Percentiles rank a stretch among this genome's conserved stretches.
phyloP scores from a whole-genome alignment of 1,140 invertebrate species.

The Drosophila pruinosa region DNA sequence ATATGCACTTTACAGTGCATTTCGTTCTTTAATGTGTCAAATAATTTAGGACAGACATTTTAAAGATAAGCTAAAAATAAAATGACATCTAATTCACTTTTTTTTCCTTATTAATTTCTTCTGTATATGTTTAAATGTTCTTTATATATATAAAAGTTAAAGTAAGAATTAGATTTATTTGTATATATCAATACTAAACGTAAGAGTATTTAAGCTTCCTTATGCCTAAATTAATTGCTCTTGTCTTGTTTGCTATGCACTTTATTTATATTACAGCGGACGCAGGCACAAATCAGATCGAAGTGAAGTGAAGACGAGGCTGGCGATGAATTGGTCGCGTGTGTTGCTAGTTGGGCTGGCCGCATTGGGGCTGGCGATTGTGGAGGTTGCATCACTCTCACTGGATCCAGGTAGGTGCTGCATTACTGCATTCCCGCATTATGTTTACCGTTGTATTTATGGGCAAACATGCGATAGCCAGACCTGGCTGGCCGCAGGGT shows the following conservation, averaged over 20 bases:
- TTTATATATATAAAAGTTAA: too few species aligned
- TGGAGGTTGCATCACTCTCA: slow-evolving; percentile 78
- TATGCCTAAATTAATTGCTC: background rate
- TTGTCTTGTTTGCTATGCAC: slow-evolving; percentile 40
- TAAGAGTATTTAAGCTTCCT: background rate
- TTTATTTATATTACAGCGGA: slow-evolving; percentile 69
- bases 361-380: slow-evolving; percentile 66
- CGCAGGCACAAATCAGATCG: slow-evolving; percentile 45
- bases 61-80: background rate
- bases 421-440: background rate
- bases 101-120: background rate
- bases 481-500: slow-evolving; percentile 8
- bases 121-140: too few species aligned
- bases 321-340: slow-evolving; percentile 77
- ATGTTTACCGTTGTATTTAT: slow-evolving; percentile 54
- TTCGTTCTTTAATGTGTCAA: background rate
- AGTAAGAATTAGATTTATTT: too few species aligned
- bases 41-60: too few species aligned
- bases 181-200: background rate
- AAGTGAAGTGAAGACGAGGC: slow-evolving; percentile 40
- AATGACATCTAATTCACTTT: background rate
- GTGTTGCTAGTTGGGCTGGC: slow-evolving; percentile 66
- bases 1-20: background rate
- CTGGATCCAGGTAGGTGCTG: slow-evolving; percentile 77
- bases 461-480: slow-evolving; percentile 45